These are phyloP conservation scores for Burhinus bistriatus DNA, from an alignment of 2,113 vertebrate genomes.

Conservation along the genomic window DNA sequence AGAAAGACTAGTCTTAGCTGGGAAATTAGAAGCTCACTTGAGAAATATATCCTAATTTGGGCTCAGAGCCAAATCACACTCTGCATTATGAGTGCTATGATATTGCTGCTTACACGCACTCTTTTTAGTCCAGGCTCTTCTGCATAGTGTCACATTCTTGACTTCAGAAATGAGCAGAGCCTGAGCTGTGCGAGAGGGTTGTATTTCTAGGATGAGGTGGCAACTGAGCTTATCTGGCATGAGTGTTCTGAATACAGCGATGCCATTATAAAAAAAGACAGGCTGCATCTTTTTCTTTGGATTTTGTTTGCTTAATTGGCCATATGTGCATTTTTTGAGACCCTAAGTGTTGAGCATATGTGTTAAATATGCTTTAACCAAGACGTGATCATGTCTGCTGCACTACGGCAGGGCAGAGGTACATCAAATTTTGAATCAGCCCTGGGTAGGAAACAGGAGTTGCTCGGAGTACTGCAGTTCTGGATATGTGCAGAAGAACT, in stretches of 20 bases:
- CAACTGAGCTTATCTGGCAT: not conserved
- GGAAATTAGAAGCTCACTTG: not conserved
- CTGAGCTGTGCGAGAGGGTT: not conserved
- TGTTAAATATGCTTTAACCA: not conserved
- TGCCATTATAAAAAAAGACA: not conserved
- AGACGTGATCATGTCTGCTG: not conserved
- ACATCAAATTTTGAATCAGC: not conserved
- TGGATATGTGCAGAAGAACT: not conserved
- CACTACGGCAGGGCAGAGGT: not conserved
- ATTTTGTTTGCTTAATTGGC: not conserved
- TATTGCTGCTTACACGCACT: not conserved
- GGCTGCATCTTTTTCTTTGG: not conserved
- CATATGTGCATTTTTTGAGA: not conserved
- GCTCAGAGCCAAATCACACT: not conserved
- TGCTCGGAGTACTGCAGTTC: rapidly evolving
- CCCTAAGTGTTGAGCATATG: not conserved
- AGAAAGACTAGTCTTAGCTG: not conserved
- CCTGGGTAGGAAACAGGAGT: not conserved
- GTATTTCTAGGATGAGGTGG: not conserved
- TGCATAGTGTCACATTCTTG: not conserved
- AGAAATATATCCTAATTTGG: not conserved
- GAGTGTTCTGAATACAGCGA: not conserved
- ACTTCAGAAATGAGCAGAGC: not conserved
- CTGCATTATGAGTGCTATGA: not conserved
- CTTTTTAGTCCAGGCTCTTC: not conserved